Evolutionary conservation across 2,113 vertebrate species (phyloP).

Genomic region (Chionis minor): DNA sequence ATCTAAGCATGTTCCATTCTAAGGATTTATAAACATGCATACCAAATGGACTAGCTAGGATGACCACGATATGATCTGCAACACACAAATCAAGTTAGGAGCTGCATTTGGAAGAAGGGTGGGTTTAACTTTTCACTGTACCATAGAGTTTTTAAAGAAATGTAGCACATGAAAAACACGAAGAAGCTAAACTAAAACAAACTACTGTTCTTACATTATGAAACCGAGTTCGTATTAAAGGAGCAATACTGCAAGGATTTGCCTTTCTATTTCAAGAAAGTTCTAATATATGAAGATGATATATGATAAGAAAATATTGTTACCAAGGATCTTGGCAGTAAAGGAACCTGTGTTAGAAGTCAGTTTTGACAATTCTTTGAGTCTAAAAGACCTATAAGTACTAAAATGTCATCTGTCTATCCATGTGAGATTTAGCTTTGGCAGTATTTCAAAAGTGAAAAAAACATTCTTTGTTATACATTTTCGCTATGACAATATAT

Average conservation of each 20-base stretch:
- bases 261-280: slow-evolving; percentile 38
- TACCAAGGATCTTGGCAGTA: slow-evolving; percentile 36
- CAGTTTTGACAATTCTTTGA: slow-evolving; percentile 63
- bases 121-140: not conserved
- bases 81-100: not conserved
- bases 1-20: not conserved
- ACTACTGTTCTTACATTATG: not conserved
- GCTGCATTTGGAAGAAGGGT: not conserved
- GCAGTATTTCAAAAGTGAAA: slow-evolving; percentile 60
- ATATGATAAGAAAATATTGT: slow-evolving; percentile 27
- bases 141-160: not conserved
- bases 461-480: not conserved
- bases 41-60: not conserved
- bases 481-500: slow-evolving; percentile 28
- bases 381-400: slow-evolving; percentile 42
- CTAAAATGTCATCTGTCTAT: slow-evolving; percentile 62
- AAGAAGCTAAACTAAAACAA: not conserved
- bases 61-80: not conserved
- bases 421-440: slow-evolving; percentile 51
- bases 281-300: slow-evolving; percentile 31
- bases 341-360: slow-evolving; percentile 20
- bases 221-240: not conserved
- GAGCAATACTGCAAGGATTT: slow-evolving; percentile 11
- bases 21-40: not conserved
- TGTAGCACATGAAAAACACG: not conserved